Percentiles rank a stretch among this genome's conserved stretches.
Evolutionary conservation across 2,113 vertebrate genomes (phyloP).

Genomic region (Opisthocomus hoazin): DNA sequence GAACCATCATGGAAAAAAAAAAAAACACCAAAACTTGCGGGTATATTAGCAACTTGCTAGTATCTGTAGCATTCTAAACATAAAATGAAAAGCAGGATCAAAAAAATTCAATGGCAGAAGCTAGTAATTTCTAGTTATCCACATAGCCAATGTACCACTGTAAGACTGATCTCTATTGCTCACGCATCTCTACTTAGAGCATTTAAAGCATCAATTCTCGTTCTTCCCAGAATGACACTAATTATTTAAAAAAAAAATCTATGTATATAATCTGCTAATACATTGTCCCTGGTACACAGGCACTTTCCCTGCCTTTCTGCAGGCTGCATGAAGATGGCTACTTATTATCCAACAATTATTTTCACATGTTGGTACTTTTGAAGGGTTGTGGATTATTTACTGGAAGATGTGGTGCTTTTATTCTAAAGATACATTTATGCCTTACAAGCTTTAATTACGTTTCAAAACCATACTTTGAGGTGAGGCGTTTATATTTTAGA

Average conservation of each 20-base stretch:
- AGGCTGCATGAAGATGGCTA: not conserved
- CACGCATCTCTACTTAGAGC: not conserved
- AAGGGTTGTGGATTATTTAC: not conserved
- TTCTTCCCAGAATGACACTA: not conserved
- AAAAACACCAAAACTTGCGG: not conserved
- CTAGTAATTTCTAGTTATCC: not conserved
- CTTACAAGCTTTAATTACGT: constrained; percentile 18
- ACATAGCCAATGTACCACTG: not conserved
- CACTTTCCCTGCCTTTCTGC: not conserved
- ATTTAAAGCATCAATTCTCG: not conserved
- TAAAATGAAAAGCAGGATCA: not conserved
- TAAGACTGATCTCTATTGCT: not conserved
- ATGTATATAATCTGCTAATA: not conserved
- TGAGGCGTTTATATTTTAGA: constrained; percentile 8
- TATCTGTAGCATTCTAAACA: not conserved
- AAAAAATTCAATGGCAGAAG: not conserved
- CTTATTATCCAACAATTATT: not conserved
- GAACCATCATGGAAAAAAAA: not conserved
- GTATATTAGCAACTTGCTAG: no score
- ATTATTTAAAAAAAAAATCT: not conserved
- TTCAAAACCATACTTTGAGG: not conserved
- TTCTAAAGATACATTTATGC: not conserved
- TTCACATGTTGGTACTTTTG: not conserved
- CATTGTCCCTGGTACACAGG: not conserved
- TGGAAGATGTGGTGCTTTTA: not conserved